Evolutionary conservation across 2,888 invertebrate genomes (phyloP).

Genomic region (Aplocera efformata): DNA sequence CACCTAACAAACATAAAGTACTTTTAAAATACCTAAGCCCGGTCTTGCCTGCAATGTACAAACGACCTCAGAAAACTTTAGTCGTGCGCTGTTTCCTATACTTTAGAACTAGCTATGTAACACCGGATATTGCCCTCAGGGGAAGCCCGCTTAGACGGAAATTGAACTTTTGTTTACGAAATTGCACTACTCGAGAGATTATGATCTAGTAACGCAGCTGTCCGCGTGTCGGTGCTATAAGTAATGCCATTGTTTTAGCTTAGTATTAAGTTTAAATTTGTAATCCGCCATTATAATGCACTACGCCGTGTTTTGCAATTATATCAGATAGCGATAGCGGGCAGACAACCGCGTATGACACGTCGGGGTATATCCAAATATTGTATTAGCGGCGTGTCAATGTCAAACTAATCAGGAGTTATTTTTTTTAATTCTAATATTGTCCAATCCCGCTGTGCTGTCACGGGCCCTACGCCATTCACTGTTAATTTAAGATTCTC

Average conservation of each 20-base stretch:
- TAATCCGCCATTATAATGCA: slow-evolving; percentile 39
- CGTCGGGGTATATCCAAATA: too few relatives aligned
- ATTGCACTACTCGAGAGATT: slow-evolving; percentile 40
- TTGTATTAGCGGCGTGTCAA: too few relatives aligned
- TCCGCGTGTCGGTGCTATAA: slow-evolving; percentile 41
- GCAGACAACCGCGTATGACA: slow-evolving; percentile 10
- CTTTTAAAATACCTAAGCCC: slow-evolving; percentile 30
- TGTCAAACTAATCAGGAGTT: too few relatives aligned
- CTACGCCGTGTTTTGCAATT: slow-evolving; percentile 5
- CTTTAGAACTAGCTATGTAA: slow-evolving; percentile 34
- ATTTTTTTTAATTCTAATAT: too few relatives aligned
- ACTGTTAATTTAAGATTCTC: too few relatives aligned
- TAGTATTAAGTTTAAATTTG: slow-evolving; percentile 33
- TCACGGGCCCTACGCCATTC: too few relatives aligned
- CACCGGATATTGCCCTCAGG: slow-evolving; percentile 34
- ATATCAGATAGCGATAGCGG: neutral
- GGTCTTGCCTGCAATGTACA: slow-evolving; percentile 49
- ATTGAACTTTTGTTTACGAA: slow-evolving; percentile 27
- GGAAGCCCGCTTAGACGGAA: slow-evolving; percentile 20
- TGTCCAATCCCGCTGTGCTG: too few relatives aligned
- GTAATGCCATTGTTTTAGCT: slow-evolving; percentile 48
- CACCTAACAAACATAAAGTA: neutral
- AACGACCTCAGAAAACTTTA: slow-evolving; percentile 37
- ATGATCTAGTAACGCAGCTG: slow-evolving; percentile 38
- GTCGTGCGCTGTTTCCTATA: slow-evolving; percentile 36